Evolutionary conservation across 2,113 vertebrate species (phyloP).

Genomic region (Scomber colias): DNA sequence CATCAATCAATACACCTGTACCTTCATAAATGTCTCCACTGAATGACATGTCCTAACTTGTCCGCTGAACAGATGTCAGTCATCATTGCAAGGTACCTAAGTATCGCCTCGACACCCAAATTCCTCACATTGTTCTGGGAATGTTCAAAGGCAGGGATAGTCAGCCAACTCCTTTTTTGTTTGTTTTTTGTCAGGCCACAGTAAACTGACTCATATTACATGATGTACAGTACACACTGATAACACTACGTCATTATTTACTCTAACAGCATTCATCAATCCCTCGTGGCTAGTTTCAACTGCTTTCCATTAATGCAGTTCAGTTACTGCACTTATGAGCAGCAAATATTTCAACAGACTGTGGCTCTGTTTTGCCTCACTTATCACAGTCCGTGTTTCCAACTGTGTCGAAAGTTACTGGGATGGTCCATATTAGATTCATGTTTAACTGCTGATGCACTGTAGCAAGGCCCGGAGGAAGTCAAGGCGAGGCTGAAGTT

Average conservation of each 20-base stretch:
- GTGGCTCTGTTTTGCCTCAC: neutral
- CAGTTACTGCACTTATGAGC: neutral
- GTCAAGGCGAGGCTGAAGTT: conserved; percentile 7
- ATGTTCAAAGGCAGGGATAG: neutral
- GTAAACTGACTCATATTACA: conserved; percentile 28
- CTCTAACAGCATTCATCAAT: conserved; percentile 19
- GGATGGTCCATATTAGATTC: neutral
- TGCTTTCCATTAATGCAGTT: conserved; percentile 7
- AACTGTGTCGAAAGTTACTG: neutral
- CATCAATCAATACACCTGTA: neutral
- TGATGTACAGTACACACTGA: neutral
- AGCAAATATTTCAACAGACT: neutral
- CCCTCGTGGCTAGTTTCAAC: conserved; percentile 16
- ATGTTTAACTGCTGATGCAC: neutral
- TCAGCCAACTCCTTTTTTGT: neutral
- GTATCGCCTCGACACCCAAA: conserved; percentile 52
- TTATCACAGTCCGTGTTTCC: neutral
- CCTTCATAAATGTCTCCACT: neutral
- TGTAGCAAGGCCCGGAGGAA: conserved; percentile 4
- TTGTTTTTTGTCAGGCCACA: neutral
- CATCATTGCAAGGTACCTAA: conserved; percentile 22
- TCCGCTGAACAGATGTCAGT: conserved; percentile 17
- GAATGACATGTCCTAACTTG: conserved; percentile 54
- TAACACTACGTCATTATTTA: conserved; percentile 32
- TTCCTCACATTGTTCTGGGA: conserved; percentile 62